These are phyloP conservation scores for Achroia grisella DNA, from an alignment of 1,140 invertebrate genomes.

Conservation along the genomic window DNA sequence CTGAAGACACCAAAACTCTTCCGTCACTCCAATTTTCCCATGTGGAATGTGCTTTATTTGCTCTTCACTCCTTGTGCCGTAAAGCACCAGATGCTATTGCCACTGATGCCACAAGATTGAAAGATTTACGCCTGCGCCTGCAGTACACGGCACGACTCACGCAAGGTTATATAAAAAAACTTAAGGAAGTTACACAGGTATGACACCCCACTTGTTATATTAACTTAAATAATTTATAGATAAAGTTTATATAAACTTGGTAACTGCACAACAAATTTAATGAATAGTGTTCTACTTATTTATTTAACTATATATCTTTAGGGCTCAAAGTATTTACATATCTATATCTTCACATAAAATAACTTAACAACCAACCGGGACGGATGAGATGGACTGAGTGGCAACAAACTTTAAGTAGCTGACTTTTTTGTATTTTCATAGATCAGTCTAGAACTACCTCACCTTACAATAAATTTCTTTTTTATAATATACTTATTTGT, in stretches of 20 bases:
- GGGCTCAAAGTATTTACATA: too few species aligned
- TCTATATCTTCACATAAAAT: too few species aligned
- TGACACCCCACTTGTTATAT: not conserved
- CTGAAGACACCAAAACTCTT: slow-evolving; percentile 48
- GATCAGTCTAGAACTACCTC: too few species aligned
- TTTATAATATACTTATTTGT: too few species aligned
- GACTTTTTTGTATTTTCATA: too few species aligned
- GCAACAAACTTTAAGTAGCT: too few species aligned
- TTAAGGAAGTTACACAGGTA: slow-evolving; percentile 87
- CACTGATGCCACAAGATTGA: slow-evolving; percentile 85
- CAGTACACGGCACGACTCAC: slow-evolving; percentile 95
- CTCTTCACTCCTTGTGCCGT: slow-evolving; percentile 91
- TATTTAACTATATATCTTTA: not conserved
- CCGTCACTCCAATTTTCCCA: slow-evolving; percentile 93
- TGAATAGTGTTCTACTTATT: too few species aligned
- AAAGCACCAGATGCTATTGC: slow-evolving; percentile 83
- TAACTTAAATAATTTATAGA: not conserved
- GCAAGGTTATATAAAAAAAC: slow-evolving; percentile 93
- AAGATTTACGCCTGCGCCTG: slow-evolving; percentile 90
- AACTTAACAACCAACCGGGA: too few species aligned
- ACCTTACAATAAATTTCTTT: too few species aligned
- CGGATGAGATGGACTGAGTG: too few species aligned
- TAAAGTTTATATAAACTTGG: not conserved
- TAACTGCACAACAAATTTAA: not conserved
- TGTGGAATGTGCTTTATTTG: slow-evolving; percentile 93